Base-by-base conservation (phyloP, 2,113 vertebrate species). In the Dromaius novaehollandiae region DNA sequence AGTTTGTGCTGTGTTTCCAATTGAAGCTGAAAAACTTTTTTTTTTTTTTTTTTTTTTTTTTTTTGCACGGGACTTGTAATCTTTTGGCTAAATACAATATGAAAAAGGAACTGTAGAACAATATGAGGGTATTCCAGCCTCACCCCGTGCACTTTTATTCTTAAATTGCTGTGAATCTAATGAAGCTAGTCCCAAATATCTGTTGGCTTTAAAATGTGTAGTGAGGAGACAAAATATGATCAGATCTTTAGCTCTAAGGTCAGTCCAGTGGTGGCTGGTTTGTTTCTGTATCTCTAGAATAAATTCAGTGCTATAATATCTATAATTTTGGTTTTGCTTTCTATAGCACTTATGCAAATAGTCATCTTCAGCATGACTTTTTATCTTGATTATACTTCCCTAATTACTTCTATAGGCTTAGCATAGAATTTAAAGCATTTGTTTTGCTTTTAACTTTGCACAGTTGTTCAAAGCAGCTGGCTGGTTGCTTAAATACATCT, bases 1-100 rank as follows among this genome's bases (percentile, higher is more conserved):
- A 92, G 90, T 94, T 93, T 97, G 61, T 89, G 76, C 82, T 96
- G 71, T n/a, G 73, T 96, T 81, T 66, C 80, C 85, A 80, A 81
- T 53, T 80, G 91, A 94, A 89, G 92, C 68, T 92, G 87, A 94
- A 90, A 84, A 74, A 55, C 51, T 30, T 8, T 44, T 24, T 38
- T 46, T 21, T 34, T 25, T 22, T 22, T 44, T n/a, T n/a, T n/a
- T 34, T 79, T 58, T 16, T 34, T 25, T 46, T n/a, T 21, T 34
- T 25, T 22, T 22, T 44, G 2, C 19, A 58, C 24, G 63, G 48
- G 36, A 36, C 50, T 95, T 94, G 55, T 32, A 85, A 74, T 82
- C 58, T 95, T 93, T 82, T 56, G 66, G 79, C 48, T 92, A 82
- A 92, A 95, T 81, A 32, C 40, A 70, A 14, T 70, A 66, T 22